Percentiles rank a stretch among this genome's conserved stretches.
These are phyloP conservation scores for Pelvicachromis taeniatus DNA, from an alignment of 2,113 vertebrate genomes.

Conservation along the genomic window DNA sequence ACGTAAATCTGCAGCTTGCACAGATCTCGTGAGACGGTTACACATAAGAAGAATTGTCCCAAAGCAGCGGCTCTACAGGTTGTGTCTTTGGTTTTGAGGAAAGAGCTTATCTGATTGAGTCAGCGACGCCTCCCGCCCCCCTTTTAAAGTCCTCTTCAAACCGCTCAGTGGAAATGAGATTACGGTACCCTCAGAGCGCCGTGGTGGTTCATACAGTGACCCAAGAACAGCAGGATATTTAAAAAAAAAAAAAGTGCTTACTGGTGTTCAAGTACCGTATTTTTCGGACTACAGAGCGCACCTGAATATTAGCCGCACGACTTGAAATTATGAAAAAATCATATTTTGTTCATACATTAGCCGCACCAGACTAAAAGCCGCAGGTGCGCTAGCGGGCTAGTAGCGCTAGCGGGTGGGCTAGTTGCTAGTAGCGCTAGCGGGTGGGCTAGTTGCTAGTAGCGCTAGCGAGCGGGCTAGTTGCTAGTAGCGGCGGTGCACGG, in stretches of 20 bases:
- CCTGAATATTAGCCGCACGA: too few relatives aligned
- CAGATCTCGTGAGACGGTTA: background rate
- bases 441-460: too few relatives aligned
- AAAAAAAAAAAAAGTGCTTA: background rate
- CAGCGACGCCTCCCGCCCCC: background rate
- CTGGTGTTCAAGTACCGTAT: background rate
- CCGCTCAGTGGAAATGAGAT: background rate
- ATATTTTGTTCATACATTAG: too few relatives aligned
- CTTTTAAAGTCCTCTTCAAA: conserved; percentile 12
- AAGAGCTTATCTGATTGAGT: conserved; percentile 6
- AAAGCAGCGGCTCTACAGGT: background rate
- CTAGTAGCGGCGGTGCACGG: too few relatives aligned
- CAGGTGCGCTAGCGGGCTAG: too few relatives aligned
- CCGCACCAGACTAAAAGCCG: too few relatives aligned
- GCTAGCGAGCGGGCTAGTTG: too few relatives aligned
- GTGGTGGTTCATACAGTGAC: background rate
- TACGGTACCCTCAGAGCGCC: background rate
- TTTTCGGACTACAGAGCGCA: too few relatives aligned
- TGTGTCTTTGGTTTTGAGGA: conserved; percentile 22
- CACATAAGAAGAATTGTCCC: background rate
- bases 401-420: too few relatives aligned
- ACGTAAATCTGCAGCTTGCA: background rate
- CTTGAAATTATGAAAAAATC: too few relatives aligned
- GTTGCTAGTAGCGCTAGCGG: too few relatives aligned
- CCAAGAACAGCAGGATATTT: background rate